These are phyloP conservation scores for Helobdella robusta DNA, from an alignment of 2,888 invertebrate species.

Conservation along the genomic window DNA sequence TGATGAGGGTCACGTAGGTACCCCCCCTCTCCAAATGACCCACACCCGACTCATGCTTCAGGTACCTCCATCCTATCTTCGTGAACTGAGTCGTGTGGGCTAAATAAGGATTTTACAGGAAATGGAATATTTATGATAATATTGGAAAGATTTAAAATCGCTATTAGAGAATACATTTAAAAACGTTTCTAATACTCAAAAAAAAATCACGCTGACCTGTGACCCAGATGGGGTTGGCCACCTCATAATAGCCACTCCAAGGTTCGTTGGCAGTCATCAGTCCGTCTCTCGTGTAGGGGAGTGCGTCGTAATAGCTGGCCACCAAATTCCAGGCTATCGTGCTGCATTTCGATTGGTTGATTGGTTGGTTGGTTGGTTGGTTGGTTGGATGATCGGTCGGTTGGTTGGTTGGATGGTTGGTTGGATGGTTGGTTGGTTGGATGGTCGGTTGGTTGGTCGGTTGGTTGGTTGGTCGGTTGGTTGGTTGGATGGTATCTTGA, in stretches of 20 bases:
- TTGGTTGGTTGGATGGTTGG: too few species aligned
- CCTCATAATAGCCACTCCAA: conserved; percentile 47
- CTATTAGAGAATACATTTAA: background rate
- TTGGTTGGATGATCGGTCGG: too few species aligned
- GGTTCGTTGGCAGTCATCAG: conserved; percentile 49
- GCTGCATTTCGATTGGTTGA: conserved; percentile 38
- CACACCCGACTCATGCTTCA: conserved; percentile 43
- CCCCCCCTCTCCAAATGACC: conserved; percentile 44
- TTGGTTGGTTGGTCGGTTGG: too few species aligned
- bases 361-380: too few species aligned
- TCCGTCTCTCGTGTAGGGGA: conserved; percentile 44
- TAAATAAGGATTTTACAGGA: conserved; percentile 27
- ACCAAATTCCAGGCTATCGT: conserved; percentile 50
- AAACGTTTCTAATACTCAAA: too few species aligned
- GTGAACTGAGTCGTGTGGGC: conserved; percentile 49
- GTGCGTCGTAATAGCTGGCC: conserved; percentile 44
- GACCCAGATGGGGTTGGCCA: conserved; percentile 47
- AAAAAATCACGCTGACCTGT: conserved; percentile 44
- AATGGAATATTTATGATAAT: background rate
- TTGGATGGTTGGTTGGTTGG: too few species aligned
- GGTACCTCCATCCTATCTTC: conserved; percentile 45
- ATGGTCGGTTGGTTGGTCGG: too few species aligned
- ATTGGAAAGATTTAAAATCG: background rate
- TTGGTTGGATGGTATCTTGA: too few species aligned
- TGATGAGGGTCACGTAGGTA: conserved; percentile 45